These are phyloP conservation scores for Tangara arthus DNA, from an alignment of 2,797 vertebrate genomes.

Conservation along the genomic window DNA sequence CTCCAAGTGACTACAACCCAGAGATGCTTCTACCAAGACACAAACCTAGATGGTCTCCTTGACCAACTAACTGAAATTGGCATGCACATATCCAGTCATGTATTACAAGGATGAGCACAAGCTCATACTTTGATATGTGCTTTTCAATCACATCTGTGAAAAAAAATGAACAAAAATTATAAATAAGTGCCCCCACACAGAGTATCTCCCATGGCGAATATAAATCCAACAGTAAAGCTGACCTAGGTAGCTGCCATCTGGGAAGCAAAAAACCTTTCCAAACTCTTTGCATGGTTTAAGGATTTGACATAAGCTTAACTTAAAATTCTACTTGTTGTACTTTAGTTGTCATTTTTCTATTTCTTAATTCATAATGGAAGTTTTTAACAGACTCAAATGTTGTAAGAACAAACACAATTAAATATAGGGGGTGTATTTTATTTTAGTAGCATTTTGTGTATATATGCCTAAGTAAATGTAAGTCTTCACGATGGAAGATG, in stretches of 20 bases:
- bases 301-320: background rate
- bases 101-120: background rate
- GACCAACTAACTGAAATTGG: background rate
- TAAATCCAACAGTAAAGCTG: background rate
- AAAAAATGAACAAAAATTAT: accelerated
- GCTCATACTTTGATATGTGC: background rate
- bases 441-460: background rate
- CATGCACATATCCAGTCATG: background rate
- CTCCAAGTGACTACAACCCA: background rate
- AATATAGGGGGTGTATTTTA: accelerated
- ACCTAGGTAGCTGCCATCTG: background rate
- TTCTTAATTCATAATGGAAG: background rate
- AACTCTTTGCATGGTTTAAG: background rate
- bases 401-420: background rate
- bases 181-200: background rate
- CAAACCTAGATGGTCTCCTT: background rate
- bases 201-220: background rate
- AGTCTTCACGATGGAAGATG: background rate
- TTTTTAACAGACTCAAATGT: background rate
- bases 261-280: background rate
- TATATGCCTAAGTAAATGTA: background rate
- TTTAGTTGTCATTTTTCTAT: background rate
- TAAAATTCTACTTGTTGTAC: background rate
- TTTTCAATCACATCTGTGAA: background rate
- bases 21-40: background rate